Base-by-base conservation (phyloP, 1,140 invertebrate species). In the Drosophila kikkawai region DNA sequence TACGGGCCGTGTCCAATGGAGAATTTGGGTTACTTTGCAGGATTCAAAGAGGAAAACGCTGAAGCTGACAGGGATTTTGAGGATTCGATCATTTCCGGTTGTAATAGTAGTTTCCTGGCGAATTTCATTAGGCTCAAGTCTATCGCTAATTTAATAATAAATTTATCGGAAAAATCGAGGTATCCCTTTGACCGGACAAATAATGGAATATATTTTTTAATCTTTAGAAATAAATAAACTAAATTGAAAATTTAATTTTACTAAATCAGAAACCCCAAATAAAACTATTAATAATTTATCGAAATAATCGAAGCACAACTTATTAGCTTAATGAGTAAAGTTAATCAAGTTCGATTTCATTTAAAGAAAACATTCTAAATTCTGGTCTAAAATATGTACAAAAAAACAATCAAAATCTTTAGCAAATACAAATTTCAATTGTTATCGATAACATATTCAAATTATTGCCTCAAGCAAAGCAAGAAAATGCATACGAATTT, bases 1-100 rank as follows among this genome's bases (percentile, higher is more conserved):
- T 59, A 17, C 50, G 13, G 36, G 53, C n/a, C 2, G 32, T 15
- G 57, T 68, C 75, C 75, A 71, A 73, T 87, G 53, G 59, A 57
- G 70, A 78, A 88, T 90, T 84, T 80, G 80, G 84, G 85, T 90
- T 88, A 90, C 74, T 84, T 68, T 48, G 42, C 44, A 45, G 39
- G 15, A 60, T 41, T 36, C 26, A 32, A 42, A 19, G 34, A 36
- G 41, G 17, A 50, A 63, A 59, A 51, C 32, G 37, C 58, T 67
- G 79, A 67, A 11, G 61, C 19, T 59, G 64, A 59, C 75, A 78
- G 26, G 39, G 39, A 55, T 51, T 58, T 58, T 47, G 32, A 17
- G 44, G 64, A 55, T 64, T 63, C 34, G 36, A 74, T 61, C 36
- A 61, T n/a, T 61, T 26, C 45, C 29, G 45, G 32, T 15, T 19